Conservation (phyloP, 2,113 vertebrate genomes). For the Notarius lentiginosus region DNA sequence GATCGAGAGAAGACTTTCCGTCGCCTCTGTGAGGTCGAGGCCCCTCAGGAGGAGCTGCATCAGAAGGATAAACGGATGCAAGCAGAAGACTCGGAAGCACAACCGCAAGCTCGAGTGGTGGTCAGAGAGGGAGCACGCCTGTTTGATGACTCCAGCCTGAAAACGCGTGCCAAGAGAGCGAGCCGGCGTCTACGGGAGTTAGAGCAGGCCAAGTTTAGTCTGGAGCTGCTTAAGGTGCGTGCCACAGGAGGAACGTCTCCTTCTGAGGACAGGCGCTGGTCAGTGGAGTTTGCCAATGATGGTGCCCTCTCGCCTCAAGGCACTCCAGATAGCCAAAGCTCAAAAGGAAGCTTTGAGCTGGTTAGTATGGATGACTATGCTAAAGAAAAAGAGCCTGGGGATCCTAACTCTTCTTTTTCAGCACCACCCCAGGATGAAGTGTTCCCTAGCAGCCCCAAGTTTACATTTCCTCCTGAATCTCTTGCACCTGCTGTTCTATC, state of each 20-base stretch:
- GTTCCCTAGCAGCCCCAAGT: constrained; percentile 52
- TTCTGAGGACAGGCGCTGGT: constrained; percentile 86
- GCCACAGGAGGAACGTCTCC: constrained; percentile 81
- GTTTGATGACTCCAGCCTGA: constrained; percentile 84
- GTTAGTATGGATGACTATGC: constrained; percentile 79
- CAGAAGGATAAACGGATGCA: constrained; percentile 36
- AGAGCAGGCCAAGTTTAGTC: constrained; percentile 95
- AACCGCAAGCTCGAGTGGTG: constrained; percentile 58
- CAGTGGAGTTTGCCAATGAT: constrained; percentile 78
- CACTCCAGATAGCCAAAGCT: constrained; percentile 91
- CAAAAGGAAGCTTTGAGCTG: constrained; percentile 89
- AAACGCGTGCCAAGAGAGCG: constrained; percentile 91
- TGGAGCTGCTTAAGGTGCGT: constrained; percentile 93
- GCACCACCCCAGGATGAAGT: constrained; percentile 39
- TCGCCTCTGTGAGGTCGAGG: constrained; percentile 62
- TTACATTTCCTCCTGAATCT: constrained; percentile 32
- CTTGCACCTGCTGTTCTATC: constrained; percentile 30
- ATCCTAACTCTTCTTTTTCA: constrained; percentile 57
- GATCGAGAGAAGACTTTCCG: constrained; percentile 72
- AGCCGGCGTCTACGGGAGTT: constrained; percentile 93
- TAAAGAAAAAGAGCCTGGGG: constrained; percentile 68
- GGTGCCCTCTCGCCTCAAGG: constrained; percentile 78
- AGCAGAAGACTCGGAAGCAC: constrained; percentile 15
- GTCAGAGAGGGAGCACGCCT: constrained; percentile 82
- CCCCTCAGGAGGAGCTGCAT: constrained; percentile 49